Conservation (phyloP, 2,888 invertebrate species). For the Luperina nickerlii region DNA sequence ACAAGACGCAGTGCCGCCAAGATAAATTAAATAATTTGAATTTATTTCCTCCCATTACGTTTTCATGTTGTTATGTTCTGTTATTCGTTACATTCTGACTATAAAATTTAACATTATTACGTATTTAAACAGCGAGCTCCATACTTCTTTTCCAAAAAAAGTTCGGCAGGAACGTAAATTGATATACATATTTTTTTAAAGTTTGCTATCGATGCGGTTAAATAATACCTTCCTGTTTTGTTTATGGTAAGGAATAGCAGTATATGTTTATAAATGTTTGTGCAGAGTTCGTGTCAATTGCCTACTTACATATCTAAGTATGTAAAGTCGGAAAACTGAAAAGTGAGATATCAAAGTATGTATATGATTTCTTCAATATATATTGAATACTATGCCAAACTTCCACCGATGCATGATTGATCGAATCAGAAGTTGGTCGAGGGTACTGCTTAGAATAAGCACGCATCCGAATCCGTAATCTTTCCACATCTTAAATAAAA, state of each 20-base stretch:
- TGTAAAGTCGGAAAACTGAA: neutral
- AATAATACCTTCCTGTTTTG: neutral
- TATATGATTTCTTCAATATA: conserved; percentile 9
- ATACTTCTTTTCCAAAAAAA: neutral
- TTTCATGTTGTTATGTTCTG: conserved; percentile 43
- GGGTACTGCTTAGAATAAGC: conserved; percentile 76
- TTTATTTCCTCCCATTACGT: conserved; percentile 66
- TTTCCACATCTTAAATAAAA: conserved; percentile 89
- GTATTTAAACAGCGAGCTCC: neutral
- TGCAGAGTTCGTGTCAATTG: neutral
- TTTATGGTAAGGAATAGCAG: neutral
- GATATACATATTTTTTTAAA: neutral
- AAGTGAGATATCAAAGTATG: conserved; percentile 2
- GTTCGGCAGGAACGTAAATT: neutral
- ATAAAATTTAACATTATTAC: neutral
- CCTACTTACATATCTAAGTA: neutral
- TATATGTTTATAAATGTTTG: neutral
- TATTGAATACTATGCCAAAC: conserved; percentile 33
- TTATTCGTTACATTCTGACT: neutral
- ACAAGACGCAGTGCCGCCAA: conserved; percentile 76
- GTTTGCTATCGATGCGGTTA: neutral
- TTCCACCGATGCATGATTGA: conserved; percentile 60
- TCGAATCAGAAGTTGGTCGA: conserved; percentile 66
- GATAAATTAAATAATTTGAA: conserved; percentile 84
- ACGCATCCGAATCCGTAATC: conserved; percentile 83